Evolutionary conservation across 1,140 invertebrate species (phyloP).

Genomic region (Caenorhabditis brenneri): DNA sequence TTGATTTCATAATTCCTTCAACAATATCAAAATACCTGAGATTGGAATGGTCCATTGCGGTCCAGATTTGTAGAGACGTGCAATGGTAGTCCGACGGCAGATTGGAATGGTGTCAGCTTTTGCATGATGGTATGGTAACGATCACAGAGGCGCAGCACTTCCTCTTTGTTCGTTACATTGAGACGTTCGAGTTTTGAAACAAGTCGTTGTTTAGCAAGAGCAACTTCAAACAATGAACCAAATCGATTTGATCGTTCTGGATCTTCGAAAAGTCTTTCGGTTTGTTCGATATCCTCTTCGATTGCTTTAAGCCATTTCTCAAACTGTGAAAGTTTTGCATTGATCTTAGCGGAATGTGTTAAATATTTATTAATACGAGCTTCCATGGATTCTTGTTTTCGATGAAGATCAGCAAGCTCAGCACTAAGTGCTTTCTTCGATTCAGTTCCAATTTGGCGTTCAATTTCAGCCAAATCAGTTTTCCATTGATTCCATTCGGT

Average conservation of each 20-base stretch:
- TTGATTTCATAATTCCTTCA: neutral
- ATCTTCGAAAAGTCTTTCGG: constrained; percentile 25
- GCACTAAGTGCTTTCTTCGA: constrained; percentile 4
- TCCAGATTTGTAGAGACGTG: constrained; percentile 42
- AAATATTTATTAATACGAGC: constrained; percentile 38
- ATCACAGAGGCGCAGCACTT: constrained; percentile 34
- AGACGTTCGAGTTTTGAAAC: constrained; percentile 49
- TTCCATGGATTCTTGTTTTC: constrained; percentile 47
- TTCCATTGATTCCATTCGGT: constrained; percentile 43
- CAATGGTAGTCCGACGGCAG: constrained; percentile 43
- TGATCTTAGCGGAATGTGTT: constrained; percentile 24
- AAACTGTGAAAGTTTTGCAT: constrained; percentile 37
- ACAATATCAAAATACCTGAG: neutral
- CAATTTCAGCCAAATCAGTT: constrained; percentile 38
- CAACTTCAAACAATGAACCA: constrained; percentile 14
- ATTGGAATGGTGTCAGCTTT: constrained; percentile 31
- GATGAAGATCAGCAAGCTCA: constrained; percentile 49
- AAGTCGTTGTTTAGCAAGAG: constrained; percentile 40
- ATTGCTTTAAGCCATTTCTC: constrained; percentile 50
- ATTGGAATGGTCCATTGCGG: constrained; percentile 46
- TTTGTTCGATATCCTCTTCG: constrained; percentile 48
- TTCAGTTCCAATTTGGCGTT: constrained; percentile 22
- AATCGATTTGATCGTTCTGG: constrained; percentile 12
- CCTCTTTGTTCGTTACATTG: constrained; percentile 50
- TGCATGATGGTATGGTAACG: constrained; percentile 41